Conservation (phyloP, 2,888 invertebrate species). For the Diaprepes abbreviatus region DNA sequence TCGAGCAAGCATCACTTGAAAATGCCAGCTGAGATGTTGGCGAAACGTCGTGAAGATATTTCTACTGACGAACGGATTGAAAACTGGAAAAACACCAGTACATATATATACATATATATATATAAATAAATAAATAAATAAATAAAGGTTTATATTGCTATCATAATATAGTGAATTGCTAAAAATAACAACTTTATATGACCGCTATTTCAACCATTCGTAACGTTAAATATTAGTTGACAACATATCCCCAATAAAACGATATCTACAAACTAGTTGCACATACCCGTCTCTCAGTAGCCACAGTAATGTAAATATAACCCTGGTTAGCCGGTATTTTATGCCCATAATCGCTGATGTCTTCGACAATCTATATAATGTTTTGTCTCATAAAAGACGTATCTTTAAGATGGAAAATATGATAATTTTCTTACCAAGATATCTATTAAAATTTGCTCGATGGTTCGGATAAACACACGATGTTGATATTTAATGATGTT, state of each 20-base stretch:
- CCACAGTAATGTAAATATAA: constrained; percentile 30
- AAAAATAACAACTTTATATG: too few species aligned
- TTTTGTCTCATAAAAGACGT: constrained; percentile 9
- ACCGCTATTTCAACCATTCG: too few species aligned
- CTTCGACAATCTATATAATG: constrained; percentile 34
- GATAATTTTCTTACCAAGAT: constrained; percentile 27
- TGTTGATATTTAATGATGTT: neutral
- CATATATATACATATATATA: too few species aligned
- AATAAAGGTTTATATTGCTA: too few species aligned
- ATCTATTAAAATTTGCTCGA: constrained; percentile 29
- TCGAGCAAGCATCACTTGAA: too few species aligned
- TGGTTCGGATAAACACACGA: neutral
- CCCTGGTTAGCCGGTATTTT: constrained; percentile 34
- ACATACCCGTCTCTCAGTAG: constrained; percentile 25
- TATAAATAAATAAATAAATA: too few species aligned
- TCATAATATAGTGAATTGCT: too few species aligned
- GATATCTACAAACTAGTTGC: neutral
- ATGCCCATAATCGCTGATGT: constrained; percentile 29
- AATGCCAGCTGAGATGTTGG: too few species aligned
- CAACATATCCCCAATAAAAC: constrained; percentile 14
- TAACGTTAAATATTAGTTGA: too few species aligned
- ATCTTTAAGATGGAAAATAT: constrained; percentile 33
- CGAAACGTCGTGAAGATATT: too few species aligned
- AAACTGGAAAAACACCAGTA: too few species aligned
- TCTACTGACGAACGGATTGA: too few species aligned